Evolutionary conservation across 2,888 invertebrate species (phyloP), one percentile per base, ranked within the genome.

Genomic region (Tetranychus truncatus): DNA sequence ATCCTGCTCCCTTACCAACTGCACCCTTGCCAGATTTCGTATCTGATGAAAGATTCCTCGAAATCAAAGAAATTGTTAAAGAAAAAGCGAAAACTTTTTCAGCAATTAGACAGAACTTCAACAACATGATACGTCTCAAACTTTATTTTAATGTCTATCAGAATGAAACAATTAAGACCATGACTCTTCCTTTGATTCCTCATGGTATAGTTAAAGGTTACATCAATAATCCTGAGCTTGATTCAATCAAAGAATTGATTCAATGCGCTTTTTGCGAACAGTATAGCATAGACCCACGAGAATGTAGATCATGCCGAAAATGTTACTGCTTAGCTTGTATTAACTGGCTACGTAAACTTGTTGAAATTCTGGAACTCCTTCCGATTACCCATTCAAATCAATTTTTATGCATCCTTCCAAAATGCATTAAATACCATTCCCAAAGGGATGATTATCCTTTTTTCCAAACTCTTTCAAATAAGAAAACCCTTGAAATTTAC

Each of bases 401-500:
- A 0, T 55, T 55, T 3, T 4, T 55, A 1, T 55, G 55, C 55
- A 1, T 55, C 7, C 3, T 55, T 7, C 55, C 55, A 0, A 15
- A 55, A 15, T 55, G 55, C 15, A 55, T 55, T 9, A 15, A 55
- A 9, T 15, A 55, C 2, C 15, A 15, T 55, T 55, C 55, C 6
- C 9, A 55, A 7, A 15, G 2, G 9, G 55, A 55, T 15, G 55
- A 55, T 55, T 55, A 55, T 55, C 55, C 55, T 0, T 15, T 55
- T 6, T 15, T 55, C 15, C 11, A 55, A 55, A 3, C 9, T 7
- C 2, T 55, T 2, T 15, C 55, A 1, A 55, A 9, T 0, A 2
- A 3, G 0, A 5, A 1, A 1, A 55, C 9, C 0, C 1, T 15
- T 6, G 15, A 15, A 15, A 9, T 0, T 0, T 55, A 55, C 6